These are phyloP conservation scores for Esox niger DNA, from an alignment of 2,113 vertebrate genomes.

Conservation along the genomic window DNA sequence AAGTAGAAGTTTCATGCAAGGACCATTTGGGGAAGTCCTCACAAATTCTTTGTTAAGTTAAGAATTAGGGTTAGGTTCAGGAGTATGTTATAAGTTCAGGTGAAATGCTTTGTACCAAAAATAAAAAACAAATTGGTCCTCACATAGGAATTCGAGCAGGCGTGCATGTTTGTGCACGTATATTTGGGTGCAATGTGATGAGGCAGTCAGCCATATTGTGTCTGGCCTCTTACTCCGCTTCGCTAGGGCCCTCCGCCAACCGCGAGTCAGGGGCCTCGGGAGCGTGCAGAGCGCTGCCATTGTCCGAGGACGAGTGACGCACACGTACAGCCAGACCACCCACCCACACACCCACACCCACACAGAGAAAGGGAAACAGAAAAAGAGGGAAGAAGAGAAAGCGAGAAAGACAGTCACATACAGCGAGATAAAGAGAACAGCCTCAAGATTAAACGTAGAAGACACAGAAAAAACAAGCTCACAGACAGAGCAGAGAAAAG, in stretches of 20 bases:
- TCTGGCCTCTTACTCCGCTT: constrained; percentile 85
- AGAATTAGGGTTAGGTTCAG: too few relatives aligned
- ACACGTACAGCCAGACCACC: constrained; percentile 46
- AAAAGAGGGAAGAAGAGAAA: constrained; percentile 44
- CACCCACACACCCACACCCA: constrained; percentile 37
- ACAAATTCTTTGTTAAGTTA: too few relatives aligned
- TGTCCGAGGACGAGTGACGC: constrained; percentile 74
- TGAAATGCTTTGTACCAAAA: too few relatives aligned
- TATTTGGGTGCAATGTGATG: background rate
- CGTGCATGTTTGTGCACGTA: too few relatives aligned
- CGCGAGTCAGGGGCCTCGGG: constrained; percentile 86
- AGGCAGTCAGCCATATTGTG: constrained; percentile 19
- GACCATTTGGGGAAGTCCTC: too few relatives aligned
- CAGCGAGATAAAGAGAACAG: constrained; percentile 59
- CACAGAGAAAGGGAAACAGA: background rate
- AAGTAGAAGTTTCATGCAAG: too few relatives aligned
- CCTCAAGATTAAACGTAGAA: constrained; percentile 68
- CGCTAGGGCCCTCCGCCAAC: constrained; percentile 85
- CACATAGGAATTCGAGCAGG: too few relatives aligned
- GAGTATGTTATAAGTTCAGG: too few relatives aligned
- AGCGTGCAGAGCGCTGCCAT: constrained; percentile 87
- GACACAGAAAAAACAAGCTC: constrained; percentile 43
- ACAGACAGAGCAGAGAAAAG: constrained; percentile 19
- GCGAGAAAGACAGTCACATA: constrained; percentile 46
- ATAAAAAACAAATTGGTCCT: too few relatives aligned